phyloP scores from a whole-genome alignment of 2,113 vertebrate genomes.

The Burhinus oedicnemus region DNA sequence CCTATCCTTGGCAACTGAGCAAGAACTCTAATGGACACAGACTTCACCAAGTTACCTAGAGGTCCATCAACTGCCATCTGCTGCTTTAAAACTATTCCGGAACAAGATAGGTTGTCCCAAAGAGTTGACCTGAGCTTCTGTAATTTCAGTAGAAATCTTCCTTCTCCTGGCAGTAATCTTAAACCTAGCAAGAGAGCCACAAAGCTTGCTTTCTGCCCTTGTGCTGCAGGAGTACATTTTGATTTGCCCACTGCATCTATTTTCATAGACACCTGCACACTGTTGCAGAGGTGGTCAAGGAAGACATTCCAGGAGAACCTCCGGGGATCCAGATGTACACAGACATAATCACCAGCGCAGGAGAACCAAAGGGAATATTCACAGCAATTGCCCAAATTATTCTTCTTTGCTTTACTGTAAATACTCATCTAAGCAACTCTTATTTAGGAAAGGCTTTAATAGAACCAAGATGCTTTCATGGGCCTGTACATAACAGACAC shows the following conservation, averaged over 20 bases:
- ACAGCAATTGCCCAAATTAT: not conserved
- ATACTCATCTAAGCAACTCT: not conserved
- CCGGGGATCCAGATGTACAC: not conserved
- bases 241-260: not conserved
- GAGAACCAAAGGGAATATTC: not conserved
- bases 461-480: not conserved
- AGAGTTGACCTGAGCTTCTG: not conserved
- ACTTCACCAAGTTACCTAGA: not conserved
- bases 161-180: not conserved
- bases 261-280: not conserved
- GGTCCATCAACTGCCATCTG: not conserved
- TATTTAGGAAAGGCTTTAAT: not conserved
- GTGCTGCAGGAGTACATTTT: not conserved
- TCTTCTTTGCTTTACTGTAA: not conserved
- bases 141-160: not conserved
- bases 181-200: not conserved
- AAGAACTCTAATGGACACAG: not conserved
- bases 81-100: not conserved
- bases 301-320: not conserved
- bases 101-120: not conserved
- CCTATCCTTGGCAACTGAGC: not conserved
- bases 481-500: accelerated
- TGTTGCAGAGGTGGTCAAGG: not conserved
- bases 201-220: not conserved
- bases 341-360: not conserved